Percentiles rank a stretch among this genome's conserved stretches.
Evolutionary conservation across 2,888 invertebrate genomes (phyloP).

Genomic region (Amblyjoppa proteus): DNA sequence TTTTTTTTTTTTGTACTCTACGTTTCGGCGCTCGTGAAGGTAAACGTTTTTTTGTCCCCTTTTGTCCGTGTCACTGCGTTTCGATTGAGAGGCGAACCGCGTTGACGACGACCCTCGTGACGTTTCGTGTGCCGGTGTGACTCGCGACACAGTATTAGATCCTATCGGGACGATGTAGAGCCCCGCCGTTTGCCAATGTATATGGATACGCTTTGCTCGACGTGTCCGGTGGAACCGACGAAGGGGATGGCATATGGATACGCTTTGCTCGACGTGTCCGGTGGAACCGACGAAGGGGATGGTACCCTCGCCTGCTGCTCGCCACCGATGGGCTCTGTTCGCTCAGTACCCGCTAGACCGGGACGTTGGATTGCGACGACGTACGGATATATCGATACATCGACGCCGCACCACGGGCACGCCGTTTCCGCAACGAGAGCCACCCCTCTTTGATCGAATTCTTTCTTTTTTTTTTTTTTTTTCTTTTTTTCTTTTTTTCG

Average conservation of each 20-base stretch:
- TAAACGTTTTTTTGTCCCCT: conserved; percentile 6
- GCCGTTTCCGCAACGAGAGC: background rate
- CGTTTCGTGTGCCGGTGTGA: conserved; percentile 39
- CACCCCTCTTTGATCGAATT: too few species aligned
- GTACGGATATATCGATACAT: background rate
- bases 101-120: too few species aligned
- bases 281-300: conserved; percentile 33
- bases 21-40: background rate
- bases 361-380: background rate
- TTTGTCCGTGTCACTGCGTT: conserved; percentile 13
- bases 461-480: too few species aligned
- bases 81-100: conserved; percentile 3
- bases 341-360: conserved; percentile 38
- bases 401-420: background rate
- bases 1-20: conserved; percentile 1
- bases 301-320: conserved; percentile 37
- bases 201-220: conserved; percentile 45
- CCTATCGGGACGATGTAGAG: conserved; percentile 53
- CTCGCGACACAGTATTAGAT: conserved; percentile 55
- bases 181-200: conserved; percentile 46
- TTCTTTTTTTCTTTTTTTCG: background rate
- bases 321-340: conserved; percentile 27
- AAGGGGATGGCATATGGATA: conserved; percentile 53
- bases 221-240: conserved; percentile 27
- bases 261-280: conserved; percentile 41